A percentile compares a stretch with the other conserved stretches of the same genome.
Evolutionary conservation across 2,797 vertebrate species (phyloP).

Genomic region (Argentina silus): DNA sequence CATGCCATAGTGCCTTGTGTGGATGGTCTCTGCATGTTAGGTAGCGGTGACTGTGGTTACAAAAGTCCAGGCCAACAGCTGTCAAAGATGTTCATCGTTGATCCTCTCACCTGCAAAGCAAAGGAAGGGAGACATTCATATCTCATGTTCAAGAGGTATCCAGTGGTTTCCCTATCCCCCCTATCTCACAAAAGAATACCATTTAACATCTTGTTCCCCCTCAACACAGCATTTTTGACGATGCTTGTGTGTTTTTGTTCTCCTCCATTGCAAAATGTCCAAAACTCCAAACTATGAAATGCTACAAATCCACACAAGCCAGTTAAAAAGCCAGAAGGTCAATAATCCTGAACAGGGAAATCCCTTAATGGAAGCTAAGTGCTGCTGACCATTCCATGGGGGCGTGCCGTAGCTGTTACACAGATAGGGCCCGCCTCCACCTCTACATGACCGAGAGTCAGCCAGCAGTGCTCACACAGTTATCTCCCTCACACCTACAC

Average conservation of each 20-base stretch:
- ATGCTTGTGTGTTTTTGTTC: conserved; percentile 36
- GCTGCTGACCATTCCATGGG: conserved; percentile 49
- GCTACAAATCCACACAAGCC: conserved; percentile 55
- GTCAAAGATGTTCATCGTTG: conserved; percentile 87
- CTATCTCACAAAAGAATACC: conserved; percentile 45
- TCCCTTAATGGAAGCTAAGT: conserved; percentile 67
- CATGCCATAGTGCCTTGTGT: conserved; percentile 90
- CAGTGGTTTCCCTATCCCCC: not conserved
- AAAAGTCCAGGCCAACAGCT: conserved; percentile 86
- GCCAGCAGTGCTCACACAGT: conserved; percentile 44
- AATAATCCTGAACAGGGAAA: conserved; percentile 67
- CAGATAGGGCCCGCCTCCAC: conserved; percentile 57
- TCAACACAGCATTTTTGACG: conserved; percentile 37
- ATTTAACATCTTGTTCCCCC: conserved; percentile 31
- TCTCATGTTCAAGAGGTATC: conserved; percentile 22
- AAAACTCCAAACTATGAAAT: conserved; percentile 59
- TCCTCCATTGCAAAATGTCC: conserved; percentile 21
- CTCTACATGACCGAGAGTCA: conserved; percentile 54
- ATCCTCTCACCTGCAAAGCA: conserved; percentile 85
- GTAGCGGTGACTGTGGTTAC: conserved; percentile 85
- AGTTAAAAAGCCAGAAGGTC: conserved; percentile 63
- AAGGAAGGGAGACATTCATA: conserved; percentile 53
- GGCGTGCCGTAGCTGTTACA: conserved; percentile 31
- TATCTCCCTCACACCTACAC: conserved; percentile 55
- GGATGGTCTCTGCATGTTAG: conserved; percentile 85